Conservation (phyloP, 2,113 vertebrate genomes). For the Pycnonotus jocosus region DNA sequence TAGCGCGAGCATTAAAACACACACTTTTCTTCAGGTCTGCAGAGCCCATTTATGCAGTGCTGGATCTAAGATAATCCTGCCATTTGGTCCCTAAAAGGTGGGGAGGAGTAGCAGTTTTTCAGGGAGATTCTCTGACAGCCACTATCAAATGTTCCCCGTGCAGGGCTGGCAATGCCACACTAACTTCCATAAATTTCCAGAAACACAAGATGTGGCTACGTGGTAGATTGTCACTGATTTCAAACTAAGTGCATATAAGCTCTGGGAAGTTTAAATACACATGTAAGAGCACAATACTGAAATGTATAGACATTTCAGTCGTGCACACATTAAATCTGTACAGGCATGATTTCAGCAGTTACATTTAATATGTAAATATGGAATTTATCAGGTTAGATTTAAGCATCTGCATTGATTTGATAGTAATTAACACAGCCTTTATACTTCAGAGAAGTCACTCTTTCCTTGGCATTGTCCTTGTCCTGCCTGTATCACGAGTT, state of each 20-base stretch:
- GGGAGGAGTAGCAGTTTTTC: not conserved
- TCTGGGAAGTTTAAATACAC: not conserved
- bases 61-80: not conserved
- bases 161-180: not conserved
- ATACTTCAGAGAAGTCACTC: not conserved
- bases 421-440: slow-evolving; percentile 35
- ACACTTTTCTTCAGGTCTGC: not conserved
- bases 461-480: not conserved
- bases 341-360: not conserved
- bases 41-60: not conserved
- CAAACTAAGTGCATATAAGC: not conserved
- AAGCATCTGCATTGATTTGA: slow-evolving; percentile 47
- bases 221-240: not conserved
- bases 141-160: not conserved
- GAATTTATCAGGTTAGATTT: slow-evolving; percentile 42
- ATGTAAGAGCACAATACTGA: not conserved
- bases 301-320: not conserved
- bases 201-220: not conserved
- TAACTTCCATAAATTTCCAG: not conserved
- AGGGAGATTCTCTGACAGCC: not conserved
- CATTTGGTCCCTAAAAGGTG: not conserved
- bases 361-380: not conserved
- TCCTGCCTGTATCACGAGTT: not conserved
- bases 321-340: not conserved
- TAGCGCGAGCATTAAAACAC: not conserved